Percentiles rank a stretch among this genome's conserved stretches.
Evolutionary conservation across 2,797 vertebrate species (phyloP).

Genomic region (Anabas testudineus): DNA sequence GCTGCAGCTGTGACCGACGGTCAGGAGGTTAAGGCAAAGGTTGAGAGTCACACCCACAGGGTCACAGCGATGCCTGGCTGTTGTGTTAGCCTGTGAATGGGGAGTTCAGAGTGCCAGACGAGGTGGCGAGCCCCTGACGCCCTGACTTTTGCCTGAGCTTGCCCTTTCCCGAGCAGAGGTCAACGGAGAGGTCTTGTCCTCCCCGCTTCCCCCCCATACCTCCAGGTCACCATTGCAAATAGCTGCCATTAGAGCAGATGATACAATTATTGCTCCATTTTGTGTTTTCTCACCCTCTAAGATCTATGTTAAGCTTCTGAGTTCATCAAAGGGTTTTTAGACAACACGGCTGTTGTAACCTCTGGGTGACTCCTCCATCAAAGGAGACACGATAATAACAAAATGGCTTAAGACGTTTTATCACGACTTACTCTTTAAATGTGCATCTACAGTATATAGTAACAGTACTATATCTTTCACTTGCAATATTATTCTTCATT

Average conservation of each 20-base stretch:
- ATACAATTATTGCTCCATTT: slow-evolving; percentile 79
- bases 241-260: slow-evolving; percentile 75
- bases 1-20: slow-evolving; percentile 83
- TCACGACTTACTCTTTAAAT: not conserved
- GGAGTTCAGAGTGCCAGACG: slow-evolving; percentile 78
- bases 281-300: slow-evolving; percentile 47
- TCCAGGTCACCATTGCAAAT: slow-evolving; percentile 71
- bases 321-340: slow-evolving; percentile 73
- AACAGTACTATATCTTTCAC: no score
- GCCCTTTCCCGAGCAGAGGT: slow-evolving; percentile 78
- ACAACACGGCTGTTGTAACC: slow-evolving; percentile 68
- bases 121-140: slow-evolving; percentile 71
- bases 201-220: slow-evolving; percentile 37
- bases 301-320: slow-evolving; percentile 59
- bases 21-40: slow-evolving; percentile 87
- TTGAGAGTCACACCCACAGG: slow-evolving; percentile 86
- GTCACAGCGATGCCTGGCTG: slow-evolving; percentile 81
- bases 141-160: slow-evolving; percentile 75
- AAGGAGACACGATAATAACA: slow-evolving; percentile 38
- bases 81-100: slow-evolving; percentile 83
- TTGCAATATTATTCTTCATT: no score
- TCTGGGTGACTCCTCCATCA: slow-evolving; percentile 61
- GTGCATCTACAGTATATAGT: not conserved
- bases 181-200: slow-evolving; percentile 52
- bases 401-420: slow-evolving; percentile 16